Base-by-base conservation (phyloP, 2,888 invertebrate species). In the Drosophila anceps region DNA sequence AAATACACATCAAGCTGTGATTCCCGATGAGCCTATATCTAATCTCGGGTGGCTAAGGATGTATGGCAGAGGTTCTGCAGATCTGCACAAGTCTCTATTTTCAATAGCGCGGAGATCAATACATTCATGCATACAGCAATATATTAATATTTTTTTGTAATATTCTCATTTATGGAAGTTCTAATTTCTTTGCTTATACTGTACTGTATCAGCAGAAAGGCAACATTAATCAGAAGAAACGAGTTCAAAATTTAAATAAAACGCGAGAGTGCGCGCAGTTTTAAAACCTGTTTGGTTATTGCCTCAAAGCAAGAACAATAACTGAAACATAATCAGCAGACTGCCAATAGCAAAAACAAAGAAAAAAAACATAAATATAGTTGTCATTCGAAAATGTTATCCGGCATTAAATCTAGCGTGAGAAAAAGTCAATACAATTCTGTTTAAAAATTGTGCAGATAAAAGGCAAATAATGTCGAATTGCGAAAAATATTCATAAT, bases 221-320 rank as follows among this genome's bases (percentile, higher is more conserved):
- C 71, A 83, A 84, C 74, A 88, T 84, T 88, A 85, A 85, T 85
- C 84, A 85, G 89, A 76, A 72, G 71, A 85, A 85, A 85, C 88
- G 88, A 85, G 84, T 85, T 85, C 89, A 85, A 86, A 85, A 85
- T 88, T 85, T 85, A 86, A 85, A 85, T 85, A 88, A 86, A 85
- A 81, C 74, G 67, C 84, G 82, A 85, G 79, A 86, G 81, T 79
- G 86, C 84, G 84, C 79, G 71, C 83, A 69, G 69, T 84, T 81
- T 81, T 39, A 70, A 79, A 88, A 88, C 88, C 79, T 35, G 84
- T 88, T 84, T 75, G 71, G 31, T 69, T 77, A 80, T 82, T 79
- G 73, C 69, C 67, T 58, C 69, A 53, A 73, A 53, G 20, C 57
- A 69, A 74, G 59, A 72, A 68, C 41, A 60, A 46, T 24, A 78